These are phyloP conservation scores for Syngnathus typhle DNA, from an alignment of 2,113 vertebrate genomes.

Conservation along the genomic window DNA sequence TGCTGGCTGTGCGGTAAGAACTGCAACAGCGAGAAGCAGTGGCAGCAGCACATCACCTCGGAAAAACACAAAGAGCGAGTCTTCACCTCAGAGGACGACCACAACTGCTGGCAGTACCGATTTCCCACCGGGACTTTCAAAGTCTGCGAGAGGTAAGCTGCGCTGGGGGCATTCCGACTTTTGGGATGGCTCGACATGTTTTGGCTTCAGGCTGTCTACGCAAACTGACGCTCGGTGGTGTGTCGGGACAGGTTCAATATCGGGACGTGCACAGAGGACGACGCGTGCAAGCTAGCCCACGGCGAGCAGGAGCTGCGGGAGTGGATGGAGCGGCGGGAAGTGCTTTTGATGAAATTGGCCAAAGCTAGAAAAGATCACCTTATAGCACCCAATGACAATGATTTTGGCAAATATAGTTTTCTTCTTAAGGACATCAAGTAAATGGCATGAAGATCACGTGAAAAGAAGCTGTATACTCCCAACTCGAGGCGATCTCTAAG, in stretches of 20 bases:
- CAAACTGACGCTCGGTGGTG: background rate
- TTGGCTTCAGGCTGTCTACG: background rate
- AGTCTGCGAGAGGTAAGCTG: slow-evolving; percentile 86
- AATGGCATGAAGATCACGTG: slow-evolving; percentile 53
- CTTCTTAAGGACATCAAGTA: slow-evolving; percentile 98
- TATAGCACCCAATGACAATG: slow-evolving; percentile 97
- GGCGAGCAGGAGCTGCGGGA: slow-evolving; percentile 88
- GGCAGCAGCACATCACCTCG: slow-evolving; percentile 97
- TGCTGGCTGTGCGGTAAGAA: slow-evolving; percentile 99
- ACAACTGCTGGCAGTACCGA: slow-evolving; percentile 97
- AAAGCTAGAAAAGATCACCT: slow-evolving; percentile 96
- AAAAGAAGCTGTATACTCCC: slow-evolving; percentile 40
- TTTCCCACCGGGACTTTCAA: slow-evolving; percentile 91
- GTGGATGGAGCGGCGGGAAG: slow-evolving; percentile 88
- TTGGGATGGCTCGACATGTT: background rate
- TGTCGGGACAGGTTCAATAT: slow-evolving; percentile 75
- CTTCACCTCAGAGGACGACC: slow-evolving; percentile 94
- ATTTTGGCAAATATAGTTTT: slow-evolving; percentile 99
- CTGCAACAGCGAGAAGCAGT: slow-evolving; percentile 97
- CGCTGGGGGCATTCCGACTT: background rate
- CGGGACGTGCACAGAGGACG: slow-evolving; percentile 82
- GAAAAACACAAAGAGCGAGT: slow-evolving; percentile 98
- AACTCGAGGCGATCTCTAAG: slow-evolving; percentile 35
- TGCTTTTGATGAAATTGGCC: slow-evolving; percentile 92
- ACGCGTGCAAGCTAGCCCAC: slow-evolving; percentile 87